Evolutionary conservation across 2,113 vertebrate species (phyloP).

Genomic region (Orthonyx spaldingii): DNA sequence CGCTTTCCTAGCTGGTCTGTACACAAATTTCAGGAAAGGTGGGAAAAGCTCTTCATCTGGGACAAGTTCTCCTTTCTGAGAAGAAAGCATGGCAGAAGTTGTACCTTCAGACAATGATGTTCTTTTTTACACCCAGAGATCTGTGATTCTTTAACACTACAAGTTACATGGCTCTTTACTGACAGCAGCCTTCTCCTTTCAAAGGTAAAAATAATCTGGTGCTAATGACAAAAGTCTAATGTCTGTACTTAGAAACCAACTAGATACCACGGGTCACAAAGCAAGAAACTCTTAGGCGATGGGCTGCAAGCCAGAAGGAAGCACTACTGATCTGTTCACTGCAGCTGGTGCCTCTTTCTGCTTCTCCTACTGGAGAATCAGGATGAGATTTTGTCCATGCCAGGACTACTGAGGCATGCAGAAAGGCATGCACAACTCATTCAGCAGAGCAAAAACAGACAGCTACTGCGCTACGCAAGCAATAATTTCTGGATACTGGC

Average conservation of each 20-base stretch:
- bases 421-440: background rate
- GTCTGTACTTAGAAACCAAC: background rate
- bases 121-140: background rate
- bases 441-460: background rate
- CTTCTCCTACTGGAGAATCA: background rate
- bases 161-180: background rate
- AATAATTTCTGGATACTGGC: background rate
- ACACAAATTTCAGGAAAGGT: background rate
- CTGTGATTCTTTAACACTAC: background rate
- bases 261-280: background rate
- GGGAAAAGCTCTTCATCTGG: background rate
- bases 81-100: background rate
- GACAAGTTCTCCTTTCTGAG: background rate
- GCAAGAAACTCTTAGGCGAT: background rate
- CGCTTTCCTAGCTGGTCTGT: background rate
- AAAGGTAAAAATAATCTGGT: background rate
- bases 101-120: background rate
- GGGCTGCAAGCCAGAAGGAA: background rate
- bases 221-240: background rate
- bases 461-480: background rate
- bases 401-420: background rate
- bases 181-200: background rate
- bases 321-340: background rate
- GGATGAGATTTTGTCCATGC: rapidly evolving
- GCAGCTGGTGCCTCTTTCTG: background rate